Evolutionary conservation across 2,113 vertebrate species (phyloP).

Genomic region (Furnarius figulus): DNA sequence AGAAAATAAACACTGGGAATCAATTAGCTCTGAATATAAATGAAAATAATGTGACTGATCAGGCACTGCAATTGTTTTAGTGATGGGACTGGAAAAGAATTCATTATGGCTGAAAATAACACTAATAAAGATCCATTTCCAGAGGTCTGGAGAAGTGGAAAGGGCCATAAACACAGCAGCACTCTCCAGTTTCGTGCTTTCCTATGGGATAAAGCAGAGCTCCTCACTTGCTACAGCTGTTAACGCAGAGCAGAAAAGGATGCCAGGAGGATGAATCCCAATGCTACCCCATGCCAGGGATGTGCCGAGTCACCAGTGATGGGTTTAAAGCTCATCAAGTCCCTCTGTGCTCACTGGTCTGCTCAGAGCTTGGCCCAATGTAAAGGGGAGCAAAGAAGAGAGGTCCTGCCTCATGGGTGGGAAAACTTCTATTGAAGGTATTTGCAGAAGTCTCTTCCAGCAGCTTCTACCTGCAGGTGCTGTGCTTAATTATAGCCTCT

Average conservation of each 20-base stretch:
- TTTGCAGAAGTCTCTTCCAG: background rate
- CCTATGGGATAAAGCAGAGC: background rate
- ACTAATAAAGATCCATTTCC: conserved; percentile 23
- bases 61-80: conserved; percentile 46
- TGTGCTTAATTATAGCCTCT: background rate
- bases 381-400: background rate
- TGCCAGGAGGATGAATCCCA: background rate
- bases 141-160: background rate
- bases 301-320: no score
- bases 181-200: background rate
- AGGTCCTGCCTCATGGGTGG: background rate
- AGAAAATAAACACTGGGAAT: conserved; percentile 52
- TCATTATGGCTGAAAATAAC: background rate
- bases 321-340: background rate
- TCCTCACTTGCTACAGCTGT: background rate
- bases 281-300: no score
- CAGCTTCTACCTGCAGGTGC: background rate
- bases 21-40: conserved; percentile 55
- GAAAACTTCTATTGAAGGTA: background rate
- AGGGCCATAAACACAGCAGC: background rate
- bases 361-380: background rate
- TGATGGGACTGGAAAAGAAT: conserved; percentile 46
- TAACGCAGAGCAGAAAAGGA: background rate
- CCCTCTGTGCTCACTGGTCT: background rate
- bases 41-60: conserved; percentile 44